phyloP scores from a whole-genome alignment of 2,797 vertebrate species.

The Pseudochirops corinnae region DNA sequence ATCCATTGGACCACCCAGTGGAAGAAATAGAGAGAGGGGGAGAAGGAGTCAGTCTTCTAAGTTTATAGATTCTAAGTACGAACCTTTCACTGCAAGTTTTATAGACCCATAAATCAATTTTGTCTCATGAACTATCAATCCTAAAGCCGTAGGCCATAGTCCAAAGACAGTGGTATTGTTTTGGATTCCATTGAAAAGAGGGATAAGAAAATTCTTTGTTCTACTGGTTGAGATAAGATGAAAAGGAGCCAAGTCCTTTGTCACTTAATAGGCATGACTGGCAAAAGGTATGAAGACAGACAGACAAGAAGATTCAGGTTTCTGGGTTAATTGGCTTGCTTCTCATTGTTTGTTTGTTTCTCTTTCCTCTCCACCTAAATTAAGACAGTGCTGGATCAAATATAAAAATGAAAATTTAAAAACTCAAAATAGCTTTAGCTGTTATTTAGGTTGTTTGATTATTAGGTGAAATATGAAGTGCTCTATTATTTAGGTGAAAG shows the following conservation, averaged over 20 bases:
- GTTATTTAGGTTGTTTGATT: not conserved
- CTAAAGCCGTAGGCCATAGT: not conserved
- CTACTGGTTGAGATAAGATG: not conserved
- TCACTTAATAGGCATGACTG: not conserved
- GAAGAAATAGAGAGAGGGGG: not conserved
- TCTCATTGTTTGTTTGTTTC: not conserved
- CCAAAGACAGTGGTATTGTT: not conserved
- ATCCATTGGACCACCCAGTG: not conserved
- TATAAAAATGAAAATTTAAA: slow-evolving; percentile 25
- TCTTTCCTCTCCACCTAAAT: slow-evolving; percentile 33
- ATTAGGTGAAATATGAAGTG: too few relatives aligned
- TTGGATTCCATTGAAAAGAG: not conserved
- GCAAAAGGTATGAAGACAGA: slow-evolving; percentile 23
- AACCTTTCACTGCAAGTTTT: not conserved
- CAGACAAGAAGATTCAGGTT: not conserved
- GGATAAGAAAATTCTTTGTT: not conserved
- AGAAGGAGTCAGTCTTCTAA: not conserved
- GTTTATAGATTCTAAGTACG: not conserved
- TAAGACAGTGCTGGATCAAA: slow-evolving; percentile 21
- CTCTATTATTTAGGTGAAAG: not conserved
- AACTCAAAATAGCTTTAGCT: not conserved
- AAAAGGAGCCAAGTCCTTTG: not conserved
- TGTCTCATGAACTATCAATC: not conserved
- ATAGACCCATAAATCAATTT: not conserved
- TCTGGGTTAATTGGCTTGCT: slow-evolving; percentile 28